Evolutionary conservation across 2,113 vertebrate species (phyloP).

Genomic region (Trinectes maculatus): DNA sequence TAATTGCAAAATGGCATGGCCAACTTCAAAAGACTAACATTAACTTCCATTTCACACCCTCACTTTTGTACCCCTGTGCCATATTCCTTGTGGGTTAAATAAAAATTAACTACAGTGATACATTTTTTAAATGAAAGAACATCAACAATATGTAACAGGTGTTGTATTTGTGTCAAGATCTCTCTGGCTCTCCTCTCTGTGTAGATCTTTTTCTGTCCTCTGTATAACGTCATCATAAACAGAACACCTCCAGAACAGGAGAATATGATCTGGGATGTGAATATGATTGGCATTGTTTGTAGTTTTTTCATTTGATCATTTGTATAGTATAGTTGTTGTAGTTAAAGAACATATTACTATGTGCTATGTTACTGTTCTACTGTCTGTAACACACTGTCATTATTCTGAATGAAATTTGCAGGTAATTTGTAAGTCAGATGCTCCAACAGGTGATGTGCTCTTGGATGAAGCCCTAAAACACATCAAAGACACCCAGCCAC

Average conservation of each 20-base stretch:
- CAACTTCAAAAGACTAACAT: background rate
- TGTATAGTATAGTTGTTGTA: too few relatives aligned
- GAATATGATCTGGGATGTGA: background rate
- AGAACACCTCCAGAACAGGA: too few relatives aligned
- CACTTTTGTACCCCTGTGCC: too few relatives aligned
- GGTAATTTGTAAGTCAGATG: slow-evolving; percentile 97
- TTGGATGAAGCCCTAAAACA: slow-evolving; percentile 97
- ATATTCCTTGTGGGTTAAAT: background rate
- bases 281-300: background rate
- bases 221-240: too few relatives aligned
- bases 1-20: background rate
- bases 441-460: slow-evolving; percentile 94
- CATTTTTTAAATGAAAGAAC: too few relatives aligned
- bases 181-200: too few relatives aligned
- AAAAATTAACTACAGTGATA: too few relatives aligned
- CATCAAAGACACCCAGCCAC: slow-evolving; percentile 94
- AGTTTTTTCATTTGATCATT: background rate
- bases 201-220: too few relatives aligned
- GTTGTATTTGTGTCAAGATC: too few relatives aligned
- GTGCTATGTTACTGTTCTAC: too few relatives aligned
- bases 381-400: background rate
- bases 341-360: too few relatives aligned
- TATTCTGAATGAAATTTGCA: slow-evolving; percentile 59
- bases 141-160: too few relatives aligned
- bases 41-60: background rate